Evolutionary conservation across 2,113 vertebrate genomes (phyloP), one percentile per base, ranked within the genome.

Genomic region (Leptobrachium leishanense): DNA sequence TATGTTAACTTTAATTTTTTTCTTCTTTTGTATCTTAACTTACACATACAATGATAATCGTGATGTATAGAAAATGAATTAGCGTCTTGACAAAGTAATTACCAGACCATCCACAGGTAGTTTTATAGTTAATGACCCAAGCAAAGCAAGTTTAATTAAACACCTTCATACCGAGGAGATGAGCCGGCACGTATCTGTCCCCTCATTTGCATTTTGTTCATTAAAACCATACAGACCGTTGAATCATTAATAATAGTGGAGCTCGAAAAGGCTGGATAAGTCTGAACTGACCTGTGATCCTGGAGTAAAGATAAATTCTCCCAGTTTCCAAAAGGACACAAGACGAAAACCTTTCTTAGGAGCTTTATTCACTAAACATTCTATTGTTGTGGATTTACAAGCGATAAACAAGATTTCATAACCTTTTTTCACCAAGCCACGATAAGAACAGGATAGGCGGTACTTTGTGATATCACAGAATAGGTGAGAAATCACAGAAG

Each of bases 111-210:
- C 82, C 82, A 72, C 82, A 82, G 87, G 82, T 81, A 79, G 69
- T 82, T 85, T 69, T 53, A 57, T 74, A 86, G 85, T 72, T 87
- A 85, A 90, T 87, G 88, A 86, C 82, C 82, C 40, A 75, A 77
- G 55, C 59, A 50, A 72, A 15, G 62, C 73, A 82, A 71, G 41
- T 73, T n/a, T 84, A 86, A 89, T 91, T 88, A 90, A 87, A 82
- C 67, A 39, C 63, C 43, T 78, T 82, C 72, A 5, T 74, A 88
- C 84, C n/a, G 1, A 0, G 2, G 72, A 46, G 1, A 71, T 2
- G 1, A 80, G 62, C 53, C 54, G 77, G 39, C 68, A 40, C 67
- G 2, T 68, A 72, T 64, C 72, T 68, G 2, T 63, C 50, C 1
- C 69, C 83, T 83, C 72, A 82, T 54, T 85, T 86, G 68, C 70